Evolutionary conservation across 2,888 invertebrate genomes (phyloP), one percentile per base, ranked within the genome.

Genomic region (Acanthopleura granulata): DNA sequence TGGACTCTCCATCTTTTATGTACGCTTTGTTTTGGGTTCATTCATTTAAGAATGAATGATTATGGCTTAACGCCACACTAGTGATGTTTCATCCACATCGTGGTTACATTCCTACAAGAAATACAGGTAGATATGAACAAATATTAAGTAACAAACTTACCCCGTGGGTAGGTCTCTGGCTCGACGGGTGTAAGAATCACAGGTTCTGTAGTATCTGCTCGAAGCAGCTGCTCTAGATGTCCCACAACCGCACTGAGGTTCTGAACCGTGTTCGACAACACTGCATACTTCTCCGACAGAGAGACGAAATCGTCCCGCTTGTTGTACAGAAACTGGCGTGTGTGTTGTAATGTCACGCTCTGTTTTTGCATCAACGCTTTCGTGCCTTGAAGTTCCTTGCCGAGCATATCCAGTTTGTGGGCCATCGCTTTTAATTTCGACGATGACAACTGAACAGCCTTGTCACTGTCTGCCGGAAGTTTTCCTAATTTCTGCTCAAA

Each of bases 291-390:
- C 16, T 22, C 66, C 16, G 18, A 16, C 22, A 66, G 66, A 16
- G 66, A 27, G 25, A 27, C 29, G 29, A 27, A 22, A 27, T 66
- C 66, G 16, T 66, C 66, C 66, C 66, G 18, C 29, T 27, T 66
- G 29, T 66, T 27, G 29, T 66, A 27, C 3, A 66, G 66, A 14
- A 66, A 66, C 29, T 66, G 66, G 1, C 66, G 18, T 6, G 66
- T 66, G 25, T 66, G 66, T 66, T 66, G 66, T 25, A 66, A 25
- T 16, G 27, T 66, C 22, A 66, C 29, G 14, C 25, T 25, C 16
- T 66, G 66, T 27, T 66, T 66, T 15, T 66, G 22, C 29, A 66
- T 66, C 66, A 66, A 27, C 12, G 22, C 66, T 66, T 66, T 22
- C 25, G 66, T 27, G 1, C 66, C 29, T 25, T 66, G 22, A 18